Evolutionary conservation across 2,113 vertebrate species (phyloP).

Genomic region (Oryzias curvinotus): DNA sequence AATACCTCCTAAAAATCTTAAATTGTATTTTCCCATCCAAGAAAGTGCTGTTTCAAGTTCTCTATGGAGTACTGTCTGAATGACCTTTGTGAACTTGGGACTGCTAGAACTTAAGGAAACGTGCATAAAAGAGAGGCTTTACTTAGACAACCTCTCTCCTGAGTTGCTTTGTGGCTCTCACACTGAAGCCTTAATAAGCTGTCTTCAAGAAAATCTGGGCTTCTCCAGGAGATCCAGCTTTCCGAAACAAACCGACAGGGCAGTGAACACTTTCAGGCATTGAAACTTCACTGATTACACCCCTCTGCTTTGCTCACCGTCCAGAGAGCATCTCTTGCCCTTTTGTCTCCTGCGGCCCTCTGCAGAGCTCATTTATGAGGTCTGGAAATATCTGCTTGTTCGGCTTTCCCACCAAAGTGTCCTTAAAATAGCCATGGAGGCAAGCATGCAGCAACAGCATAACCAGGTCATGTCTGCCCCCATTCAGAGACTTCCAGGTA

Average conservation of each 20-base stretch:
- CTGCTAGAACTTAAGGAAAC: background rate
- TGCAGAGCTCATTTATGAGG: constrained; percentile 58
- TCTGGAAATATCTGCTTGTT: constrained; percentile 63
- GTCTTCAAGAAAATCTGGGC: background rate
- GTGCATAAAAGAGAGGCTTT: background rate
- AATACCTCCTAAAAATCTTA: too few species aligned
- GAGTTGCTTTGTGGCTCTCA: background rate
- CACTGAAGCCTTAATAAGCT: background rate
- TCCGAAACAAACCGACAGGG: constrained; percentile 10
- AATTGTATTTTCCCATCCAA: too few species aligned
- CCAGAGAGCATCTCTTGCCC: constrained; percentile 40
- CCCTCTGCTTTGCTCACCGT: constrained; percentile 7
- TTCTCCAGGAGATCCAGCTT: constrained; percentile 14
- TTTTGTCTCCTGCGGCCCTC: constrained; percentile 48
- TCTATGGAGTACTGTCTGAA: background rate
- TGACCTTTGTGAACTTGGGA: background rate
- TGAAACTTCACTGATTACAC: constrained; percentile 24
- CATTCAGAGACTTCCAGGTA: constrained; percentile 23
- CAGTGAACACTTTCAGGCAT: background rate
- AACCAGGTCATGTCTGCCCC: constrained; percentile 57
- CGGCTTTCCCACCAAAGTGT: constrained; percentile 47
- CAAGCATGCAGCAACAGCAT: constrained; percentile 31
- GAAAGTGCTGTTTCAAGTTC: too few species aligned
- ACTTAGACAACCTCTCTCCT: background rate
- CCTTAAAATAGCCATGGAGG: constrained; percentile 47